These are phyloP conservation scores for Stenurella melanura DNA, from an alignment of 2,888 invertebrate species.

Conservation along the genomic window DNA sequence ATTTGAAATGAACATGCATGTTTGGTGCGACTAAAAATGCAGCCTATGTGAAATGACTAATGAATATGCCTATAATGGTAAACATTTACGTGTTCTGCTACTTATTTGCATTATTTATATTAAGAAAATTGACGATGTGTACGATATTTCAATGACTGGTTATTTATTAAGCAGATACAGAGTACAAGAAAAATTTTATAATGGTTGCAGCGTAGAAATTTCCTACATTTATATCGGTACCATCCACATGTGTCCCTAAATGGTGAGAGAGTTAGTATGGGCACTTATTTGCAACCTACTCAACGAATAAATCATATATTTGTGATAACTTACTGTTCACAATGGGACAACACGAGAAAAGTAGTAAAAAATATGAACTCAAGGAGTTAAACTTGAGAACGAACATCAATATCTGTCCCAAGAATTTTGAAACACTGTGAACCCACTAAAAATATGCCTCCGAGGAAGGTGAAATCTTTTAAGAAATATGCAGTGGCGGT, in stretches of 20 bases:
- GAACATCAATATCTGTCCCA: too few species aligned
- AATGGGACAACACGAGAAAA: too few species aligned
- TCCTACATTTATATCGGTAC: background rate
- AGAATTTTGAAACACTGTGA: too few species aligned
- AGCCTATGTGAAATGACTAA: background rate
- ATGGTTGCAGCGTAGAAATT: background rate
- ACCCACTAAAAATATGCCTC: too few species aligned
- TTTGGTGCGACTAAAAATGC: background rate
- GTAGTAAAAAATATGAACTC: too few species aligned
- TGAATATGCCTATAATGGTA: background rate
- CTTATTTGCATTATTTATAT: conserved; percentile 7
- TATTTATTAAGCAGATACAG: background rate
- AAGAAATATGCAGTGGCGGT: too few species aligned
- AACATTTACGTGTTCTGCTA: background rate
- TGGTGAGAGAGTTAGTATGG: background rate
- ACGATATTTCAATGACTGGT: background rate
- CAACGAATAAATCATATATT: too few species aligned
- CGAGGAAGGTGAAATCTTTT: too few species aligned
- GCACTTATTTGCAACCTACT: too few species aligned
- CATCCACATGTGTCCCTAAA: background rate
- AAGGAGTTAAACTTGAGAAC: too few species aligned
- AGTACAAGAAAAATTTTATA: background rate
- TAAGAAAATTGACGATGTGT: background rate
- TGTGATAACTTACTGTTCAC: too few species aligned
- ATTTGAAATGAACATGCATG: background rate